These are phyloP conservation scores for Holotrichia oblita DNA, from an alignment of 1,140 invertebrate species.

Conservation along the genomic window DNA sequence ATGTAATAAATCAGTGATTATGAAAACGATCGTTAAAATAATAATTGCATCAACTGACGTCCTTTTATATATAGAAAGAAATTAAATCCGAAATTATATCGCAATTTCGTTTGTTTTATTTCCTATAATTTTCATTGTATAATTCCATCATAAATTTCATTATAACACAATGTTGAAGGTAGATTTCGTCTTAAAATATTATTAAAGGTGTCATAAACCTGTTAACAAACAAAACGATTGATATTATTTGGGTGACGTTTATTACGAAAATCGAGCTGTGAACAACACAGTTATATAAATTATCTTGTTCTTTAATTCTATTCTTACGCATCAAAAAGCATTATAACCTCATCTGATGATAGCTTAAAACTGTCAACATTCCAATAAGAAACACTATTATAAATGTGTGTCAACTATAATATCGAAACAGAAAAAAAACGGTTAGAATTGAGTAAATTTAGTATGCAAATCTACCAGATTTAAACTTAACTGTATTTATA, in stretches of 20 bases:
- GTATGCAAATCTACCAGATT: conserved; percentile 21
- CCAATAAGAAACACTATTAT: conserved; percentile 26
- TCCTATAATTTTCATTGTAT: background rate
- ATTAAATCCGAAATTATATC: background rate
- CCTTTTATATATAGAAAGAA: background rate
- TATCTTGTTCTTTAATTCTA: background rate
- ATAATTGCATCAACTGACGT: background rate
- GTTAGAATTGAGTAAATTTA: background rate
- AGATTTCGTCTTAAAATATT: background rate
- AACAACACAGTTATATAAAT: conserved; percentile 9
- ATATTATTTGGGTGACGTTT: conserved; percentile 9
- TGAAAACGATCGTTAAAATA: background rate
- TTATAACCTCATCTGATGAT: conserved; percentile 5
- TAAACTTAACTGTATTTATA: conserved; percentile 29
- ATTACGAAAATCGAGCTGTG: conserved; percentile 1
- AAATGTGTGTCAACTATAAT: background rate
- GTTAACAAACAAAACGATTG: conserved; percentile 1
- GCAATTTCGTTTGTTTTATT: background rate
- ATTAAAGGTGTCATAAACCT: conserved; percentile 9
- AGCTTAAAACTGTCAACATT: background rate
- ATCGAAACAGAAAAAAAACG: background rate
- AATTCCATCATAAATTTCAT: background rate
- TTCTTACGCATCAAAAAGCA: conserved; percentile 3
- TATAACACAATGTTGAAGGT: background rate
- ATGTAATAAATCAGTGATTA: background rate